Conservation (phyloP, 1,140 invertebrate species). For the Lanistes nyassanus region DNA sequence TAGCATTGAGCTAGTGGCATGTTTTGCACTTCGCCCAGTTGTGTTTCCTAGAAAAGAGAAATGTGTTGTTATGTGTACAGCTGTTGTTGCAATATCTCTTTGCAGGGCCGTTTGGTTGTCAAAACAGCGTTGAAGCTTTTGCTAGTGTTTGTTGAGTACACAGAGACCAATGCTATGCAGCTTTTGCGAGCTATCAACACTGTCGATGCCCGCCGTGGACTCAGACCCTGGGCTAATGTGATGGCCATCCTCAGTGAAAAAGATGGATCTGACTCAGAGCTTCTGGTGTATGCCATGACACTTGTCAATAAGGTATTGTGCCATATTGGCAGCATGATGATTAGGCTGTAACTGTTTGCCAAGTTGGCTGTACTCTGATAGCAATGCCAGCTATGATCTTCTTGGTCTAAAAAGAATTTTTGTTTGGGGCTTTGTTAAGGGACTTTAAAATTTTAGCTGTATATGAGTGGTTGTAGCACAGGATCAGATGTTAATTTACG, state of each 20-base stretch:
- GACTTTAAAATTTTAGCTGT: too few species aligned
- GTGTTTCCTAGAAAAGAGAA: not conserved
- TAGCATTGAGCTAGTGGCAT: too few species aligned
- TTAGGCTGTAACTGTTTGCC: too few species aligned
- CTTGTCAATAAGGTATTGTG: constrained; percentile 85
- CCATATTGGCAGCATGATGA: too few species aligned
- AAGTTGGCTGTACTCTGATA: too few species aligned
- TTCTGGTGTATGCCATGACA: constrained; percentile 95
- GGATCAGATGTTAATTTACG: too few species aligned
- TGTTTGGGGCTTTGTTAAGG: too few species aligned
- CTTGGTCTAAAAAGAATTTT: too few species aligned
- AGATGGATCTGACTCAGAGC: constrained; percentile 93
- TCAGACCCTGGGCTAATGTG: constrained; percentile 81
- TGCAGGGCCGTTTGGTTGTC: constrained; percentile 91
- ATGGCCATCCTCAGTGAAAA: constrained; percentile 94
- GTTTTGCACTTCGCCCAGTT: not conserved
- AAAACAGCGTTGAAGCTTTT: constrained; percentile 97
- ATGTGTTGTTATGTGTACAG: not conserved
- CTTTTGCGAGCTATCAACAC: constrained; percentile 81
- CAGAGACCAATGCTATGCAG: constrained; percentile 86
- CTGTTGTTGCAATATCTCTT: not conserved
- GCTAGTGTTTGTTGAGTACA: constrained; percentile 98
- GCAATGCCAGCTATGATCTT: too few species aligned
- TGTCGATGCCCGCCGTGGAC: constrained; percentile 82
- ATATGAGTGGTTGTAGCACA: too few species aligned